Evolutionary conservation across 2,113 vertebrate species (phyloP).

Genomic region (Leucosticte australis): DNA sequence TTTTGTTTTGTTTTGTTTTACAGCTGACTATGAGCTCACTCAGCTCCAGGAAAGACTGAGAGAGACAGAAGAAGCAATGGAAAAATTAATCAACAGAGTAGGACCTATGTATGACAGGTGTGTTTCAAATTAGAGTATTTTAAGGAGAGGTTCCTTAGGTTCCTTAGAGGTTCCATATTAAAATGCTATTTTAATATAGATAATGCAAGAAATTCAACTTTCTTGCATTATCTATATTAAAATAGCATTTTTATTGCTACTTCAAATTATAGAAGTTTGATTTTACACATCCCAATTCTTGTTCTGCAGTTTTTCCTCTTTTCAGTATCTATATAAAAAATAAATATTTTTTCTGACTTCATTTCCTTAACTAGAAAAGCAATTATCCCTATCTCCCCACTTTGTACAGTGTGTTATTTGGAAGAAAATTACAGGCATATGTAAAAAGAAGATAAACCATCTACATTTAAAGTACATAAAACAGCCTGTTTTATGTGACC

Average conservation of each 20-base stretch:
- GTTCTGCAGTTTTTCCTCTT: neutral
- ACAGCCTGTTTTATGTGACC: neutral
- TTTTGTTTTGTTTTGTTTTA: slow-evolving; percentile 11
- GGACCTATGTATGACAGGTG: slow-evolving; percentile 84
- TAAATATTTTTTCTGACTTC: neutral
- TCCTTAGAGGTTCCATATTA: too few species aligned
- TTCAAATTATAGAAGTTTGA: neutral
- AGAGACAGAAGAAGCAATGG: slow-evolving; percentile 93
- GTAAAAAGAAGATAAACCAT: neutral
- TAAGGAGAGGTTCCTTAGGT: neutral
- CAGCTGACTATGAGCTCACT: slow-evolving; percentile 89
- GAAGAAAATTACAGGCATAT: neutral
- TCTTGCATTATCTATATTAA: neutral
- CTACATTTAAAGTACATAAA: neutral
- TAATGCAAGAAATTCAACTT: neutral
- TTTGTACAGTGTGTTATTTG: neutral
- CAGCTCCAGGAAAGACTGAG: slow-evolving; percentile 93
- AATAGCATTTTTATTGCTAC: neutral
- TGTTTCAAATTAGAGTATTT: slow-evolving; percentile 19
- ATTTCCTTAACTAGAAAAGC: neutral
- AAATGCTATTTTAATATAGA: too few species aligned
- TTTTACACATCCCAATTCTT: neutral
- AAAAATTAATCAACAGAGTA: slow-evolving; percentile 87
- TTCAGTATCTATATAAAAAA: neutral
- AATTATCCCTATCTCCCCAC: neutral